phyloP scores from a whole-genome alignment of 1,140 invertebrate genomes.

The Drosophila kepulauana region DNA sequence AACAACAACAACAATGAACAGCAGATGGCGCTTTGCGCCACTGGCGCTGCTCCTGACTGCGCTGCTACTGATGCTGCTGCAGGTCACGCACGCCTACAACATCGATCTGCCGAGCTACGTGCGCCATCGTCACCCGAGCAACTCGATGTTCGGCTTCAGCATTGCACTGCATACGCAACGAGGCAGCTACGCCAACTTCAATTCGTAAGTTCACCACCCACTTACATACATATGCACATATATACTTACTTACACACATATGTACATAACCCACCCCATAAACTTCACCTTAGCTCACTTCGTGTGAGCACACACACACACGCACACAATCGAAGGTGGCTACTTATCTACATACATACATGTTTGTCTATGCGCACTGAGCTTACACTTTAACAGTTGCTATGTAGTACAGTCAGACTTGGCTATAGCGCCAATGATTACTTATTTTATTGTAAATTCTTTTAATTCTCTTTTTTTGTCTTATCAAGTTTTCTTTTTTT shows the following conservation, averaged over 20 bases:
- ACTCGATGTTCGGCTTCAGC: slow-evolving; percentile 84
- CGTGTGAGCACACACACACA: background rate
- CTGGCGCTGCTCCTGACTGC: slow-evolving; percentile 22
- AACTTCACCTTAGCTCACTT: background rate
- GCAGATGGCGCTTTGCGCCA: slow-evolving; percentile 21
- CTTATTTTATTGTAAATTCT: too few relatives aligned
- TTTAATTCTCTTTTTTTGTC: too few relatives aligned
- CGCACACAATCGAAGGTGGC: background rate
- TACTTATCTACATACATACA: background rate
- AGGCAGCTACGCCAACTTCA: slow-evolving; percentile 54
- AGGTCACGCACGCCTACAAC: slow-evolving; percentile 62
- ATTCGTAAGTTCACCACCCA: slow-evolving; percentile 63
- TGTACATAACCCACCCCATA: background rate
- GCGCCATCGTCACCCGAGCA: slow-evolving; percentile 67
- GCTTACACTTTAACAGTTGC: background rate
- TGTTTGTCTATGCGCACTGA: background rate
- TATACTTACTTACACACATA: background rate
- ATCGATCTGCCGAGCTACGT: slow-evolving; percentile 83
- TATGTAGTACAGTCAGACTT: background rate
- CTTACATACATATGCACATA: too few relatives aligned
- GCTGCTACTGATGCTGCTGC: slow-evolving; percentile 18
- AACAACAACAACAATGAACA: slow-evolving; percentile 21
- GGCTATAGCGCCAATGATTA: background rate
- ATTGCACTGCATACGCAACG: slow-evolving; percentile 76
- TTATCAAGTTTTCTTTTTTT: too few relatives aligned